Percentiles rank a stretch among this genome's conserved stretches.
Conservation (phyloP, 2,888 invertebrate genomes). For the Caenorhabditis zanzibari region DNA sequence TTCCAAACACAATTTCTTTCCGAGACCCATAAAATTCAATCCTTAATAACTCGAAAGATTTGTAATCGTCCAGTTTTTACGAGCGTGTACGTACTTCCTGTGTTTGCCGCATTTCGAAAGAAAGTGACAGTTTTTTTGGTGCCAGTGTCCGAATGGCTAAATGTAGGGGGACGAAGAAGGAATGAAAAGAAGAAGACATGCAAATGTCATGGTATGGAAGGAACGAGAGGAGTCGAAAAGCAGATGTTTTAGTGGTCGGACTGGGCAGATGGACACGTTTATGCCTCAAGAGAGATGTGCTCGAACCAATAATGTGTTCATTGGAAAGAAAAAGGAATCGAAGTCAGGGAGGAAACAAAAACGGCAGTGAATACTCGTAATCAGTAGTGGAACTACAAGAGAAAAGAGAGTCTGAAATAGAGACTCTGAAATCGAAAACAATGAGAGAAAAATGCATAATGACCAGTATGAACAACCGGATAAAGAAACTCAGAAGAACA, state of each 20-base stretch:
- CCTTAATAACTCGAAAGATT: background rate
- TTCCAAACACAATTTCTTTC: background rate
- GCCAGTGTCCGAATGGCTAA: conserved; percentile 25
- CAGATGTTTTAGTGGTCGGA: conserved; percentile 65
- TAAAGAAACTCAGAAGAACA: background rate
- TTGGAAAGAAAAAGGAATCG: conserved; percentile 29
- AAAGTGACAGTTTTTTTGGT: conserved; percentile 49
- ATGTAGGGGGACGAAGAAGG: conserved; percentile 25
- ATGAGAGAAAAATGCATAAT: conserved; percentile 6
- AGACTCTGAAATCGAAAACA: conserved; percentile 9
- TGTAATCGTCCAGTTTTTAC: conserved; percentile 32
- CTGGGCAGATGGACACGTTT: conserved; percentile 58
- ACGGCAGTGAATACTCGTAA: conserved; percentile 50
- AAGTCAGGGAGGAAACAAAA: background rate
- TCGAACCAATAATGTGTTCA: conserved; percentile 47
- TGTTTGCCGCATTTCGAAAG: conserved; percentile 51
- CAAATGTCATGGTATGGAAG: conserved; percentile 61
- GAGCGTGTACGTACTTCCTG: conserved; percentile 23
- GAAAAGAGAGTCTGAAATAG: background rate
- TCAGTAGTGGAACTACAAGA: conserved; percentile 24
- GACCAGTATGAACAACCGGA: background rate
- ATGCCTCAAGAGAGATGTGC: conserved; percentile 54
- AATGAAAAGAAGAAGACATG: conserved; percentile 43
- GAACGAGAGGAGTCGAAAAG: conserved; percentile 52
- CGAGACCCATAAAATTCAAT: conserved; percentile 14